Evolutionary conservation across 1,140 invertebrate species (phyloP).

Genomic region (Bombus pascuorum): DNA sequence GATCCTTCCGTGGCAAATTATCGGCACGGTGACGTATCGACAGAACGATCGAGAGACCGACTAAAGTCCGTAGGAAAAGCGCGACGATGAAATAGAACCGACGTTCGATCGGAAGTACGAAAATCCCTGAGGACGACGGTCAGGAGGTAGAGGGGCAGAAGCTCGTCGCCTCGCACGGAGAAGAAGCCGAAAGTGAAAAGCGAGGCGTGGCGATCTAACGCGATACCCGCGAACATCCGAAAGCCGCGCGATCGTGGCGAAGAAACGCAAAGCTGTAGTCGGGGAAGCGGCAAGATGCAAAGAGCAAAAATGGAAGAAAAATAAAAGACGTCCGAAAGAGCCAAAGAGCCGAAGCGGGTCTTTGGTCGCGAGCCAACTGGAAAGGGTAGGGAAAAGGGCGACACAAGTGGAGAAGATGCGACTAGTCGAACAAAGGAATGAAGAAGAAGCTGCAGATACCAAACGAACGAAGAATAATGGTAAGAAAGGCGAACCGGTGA

Average conservation of each 20-base stretch:
- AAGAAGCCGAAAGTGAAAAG: neutral
- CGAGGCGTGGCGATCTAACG: neutral
- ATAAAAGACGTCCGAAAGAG: neutral
- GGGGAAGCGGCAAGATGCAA: neutral
- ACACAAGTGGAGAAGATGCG: neutral
- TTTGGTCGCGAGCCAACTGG: neutral
- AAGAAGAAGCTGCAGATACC: neutral
- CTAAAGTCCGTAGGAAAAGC: too few relatives aligned
- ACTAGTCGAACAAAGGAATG: neutral
- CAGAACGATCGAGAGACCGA: neutral
- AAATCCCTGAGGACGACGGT: neutral
- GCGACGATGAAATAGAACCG: neutral
- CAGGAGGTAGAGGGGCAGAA: rapidly evolving
- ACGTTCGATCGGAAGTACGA: neutral
- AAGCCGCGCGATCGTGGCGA: neutral
- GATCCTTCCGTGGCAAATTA: neutral
- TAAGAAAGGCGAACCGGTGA: neutral
- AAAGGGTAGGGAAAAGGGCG: neutral
- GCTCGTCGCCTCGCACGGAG: neutral
- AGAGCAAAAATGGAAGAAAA: neutral
- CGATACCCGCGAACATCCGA: neutral
- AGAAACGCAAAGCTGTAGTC: neutral
- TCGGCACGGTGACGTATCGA: conserved; percentile 7
- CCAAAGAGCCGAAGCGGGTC: neutral
- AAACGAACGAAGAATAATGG: conserved; percentile 24